Evolutionary conservation across 2,888 invertebrate species (phyloP).

Genomic region (Brachypalpus laphriformis): DNA sequence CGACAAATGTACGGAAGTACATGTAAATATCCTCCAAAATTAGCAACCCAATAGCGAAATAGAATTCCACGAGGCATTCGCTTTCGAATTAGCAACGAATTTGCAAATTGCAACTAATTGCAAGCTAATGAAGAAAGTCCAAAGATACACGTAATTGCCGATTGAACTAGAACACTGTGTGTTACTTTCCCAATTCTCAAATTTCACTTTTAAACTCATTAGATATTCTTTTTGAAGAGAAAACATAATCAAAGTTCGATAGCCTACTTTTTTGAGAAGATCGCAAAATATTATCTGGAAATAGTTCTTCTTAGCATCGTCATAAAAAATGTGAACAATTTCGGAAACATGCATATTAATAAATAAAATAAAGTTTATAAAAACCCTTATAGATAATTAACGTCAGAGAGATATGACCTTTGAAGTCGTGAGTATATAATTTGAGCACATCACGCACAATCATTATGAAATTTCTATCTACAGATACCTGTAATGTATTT

Average conservation of each 20-base stretch:
- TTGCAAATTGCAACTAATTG: constrained; percentile 28
- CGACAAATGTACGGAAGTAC: too few relatives aligned
- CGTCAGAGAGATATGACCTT: background rate
- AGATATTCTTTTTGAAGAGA: background rate
- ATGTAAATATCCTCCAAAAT: background rate
- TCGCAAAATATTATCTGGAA: background rate
- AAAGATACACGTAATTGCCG: constrained; percentile 5
- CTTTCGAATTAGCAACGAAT: constrained; percentile 11
- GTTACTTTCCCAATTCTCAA: constrained; percentile 23
- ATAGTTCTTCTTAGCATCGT: background rate
- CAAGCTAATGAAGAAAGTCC: constrained; percentile 39
- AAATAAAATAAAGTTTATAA: background rate
- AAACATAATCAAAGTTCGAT: background rate
- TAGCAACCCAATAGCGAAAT: background rate
- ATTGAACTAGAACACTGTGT: constrained; percentile 39
- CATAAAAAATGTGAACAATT: background rate
- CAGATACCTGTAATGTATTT: background rate
- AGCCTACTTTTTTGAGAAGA: constrained; percentile 25
- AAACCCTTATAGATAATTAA: background rate
- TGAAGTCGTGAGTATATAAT: background rate
- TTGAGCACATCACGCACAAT: background rate
- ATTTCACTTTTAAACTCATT: constrained; percentile 10
- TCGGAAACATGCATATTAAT: background rate
- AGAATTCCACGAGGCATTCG: background rate
- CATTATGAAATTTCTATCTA: background rate